Evolutionary conservation across 2,888 invertebrate genomes (phyloP).

Genomic region (Oscheius myriophilus): DNA sequence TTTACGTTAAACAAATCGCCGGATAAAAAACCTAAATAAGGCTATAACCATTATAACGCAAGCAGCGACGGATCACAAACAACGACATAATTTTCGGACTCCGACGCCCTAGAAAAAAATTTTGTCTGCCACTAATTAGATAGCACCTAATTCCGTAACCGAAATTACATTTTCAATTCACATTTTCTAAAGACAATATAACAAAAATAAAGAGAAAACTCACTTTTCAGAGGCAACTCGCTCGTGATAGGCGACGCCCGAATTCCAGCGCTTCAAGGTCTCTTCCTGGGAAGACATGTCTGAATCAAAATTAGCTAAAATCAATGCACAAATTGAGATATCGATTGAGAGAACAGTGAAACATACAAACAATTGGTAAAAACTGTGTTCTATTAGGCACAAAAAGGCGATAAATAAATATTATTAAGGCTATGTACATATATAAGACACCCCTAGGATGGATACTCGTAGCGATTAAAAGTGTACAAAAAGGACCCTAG

Average conservation of each 20-base stretch:
- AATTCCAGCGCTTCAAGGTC: slow-evolving; percentile 17
- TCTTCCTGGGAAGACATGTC: slow-evolving; percentile 11
- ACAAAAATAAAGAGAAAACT: not conserved
- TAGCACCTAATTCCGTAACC: too few species aligned
- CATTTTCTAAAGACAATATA: not conserved
- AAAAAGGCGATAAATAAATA: not conserved
- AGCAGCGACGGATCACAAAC: too few species aligned
- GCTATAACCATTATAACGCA: too few species aligned
- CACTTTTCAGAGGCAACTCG: slow-evolving; percentile 15
- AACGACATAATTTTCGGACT: too few species aligned
- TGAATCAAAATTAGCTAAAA: too few species aligned
- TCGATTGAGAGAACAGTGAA: not conserved
- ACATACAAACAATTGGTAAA: not conserved
- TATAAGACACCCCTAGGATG: slow-evolving; percentile 13
- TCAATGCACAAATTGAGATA: not conserved
- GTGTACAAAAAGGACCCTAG: not conserved
- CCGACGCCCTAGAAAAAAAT: too few species aligned
- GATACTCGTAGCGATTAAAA: slow-evolving; percentile 23
- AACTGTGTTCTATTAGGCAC: not conserved
- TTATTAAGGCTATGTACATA: slow-evolving; percentile 16
- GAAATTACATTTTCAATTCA: too few species aligned
- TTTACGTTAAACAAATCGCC: too few species aligned
- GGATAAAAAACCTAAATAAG: too few species aligned
- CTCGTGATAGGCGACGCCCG: not conserved
- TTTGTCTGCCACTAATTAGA: too few species aligned